These are phyloP conservation scores for Crocodylus rhombifer DNA, from an alignment of 2,797 vertebrate genomes.

Conservation along the genomic window DNA sequence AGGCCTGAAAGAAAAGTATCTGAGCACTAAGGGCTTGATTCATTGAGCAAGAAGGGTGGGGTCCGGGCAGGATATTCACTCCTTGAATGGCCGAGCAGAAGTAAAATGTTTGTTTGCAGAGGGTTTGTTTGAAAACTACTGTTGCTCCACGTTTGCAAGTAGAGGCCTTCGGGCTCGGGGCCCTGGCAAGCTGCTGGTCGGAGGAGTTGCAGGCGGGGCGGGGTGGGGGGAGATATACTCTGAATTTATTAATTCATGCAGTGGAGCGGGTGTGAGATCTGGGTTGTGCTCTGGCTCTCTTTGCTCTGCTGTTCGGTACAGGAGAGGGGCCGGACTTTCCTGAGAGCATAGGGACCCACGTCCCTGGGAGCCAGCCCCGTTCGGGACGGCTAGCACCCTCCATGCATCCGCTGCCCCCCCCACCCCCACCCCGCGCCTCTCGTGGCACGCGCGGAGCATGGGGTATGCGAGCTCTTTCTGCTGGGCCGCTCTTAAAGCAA, in stretches of 20 bases:
- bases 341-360: not conserved
- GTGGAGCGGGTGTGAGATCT: not conserved
- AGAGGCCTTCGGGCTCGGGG: slow-evolving; percentile 51
- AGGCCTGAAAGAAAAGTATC: slow-evolving; percentile 69
- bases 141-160: slow-evolving; percentile 54
- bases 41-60: slow-evolving; percentile 47
- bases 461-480: slow-evolving; percentile 9
- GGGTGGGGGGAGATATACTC: too few relatives aligned
- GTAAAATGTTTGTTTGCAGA: slow-evolving; percentile 61
- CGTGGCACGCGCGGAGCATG: not conserved
- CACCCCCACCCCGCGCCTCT: not conserved
- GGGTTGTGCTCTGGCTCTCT: not conserved
- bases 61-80: slow-evolving; percentile 42
- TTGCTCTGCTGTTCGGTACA: not conserved
- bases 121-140: slow-evolving; percentile 27
- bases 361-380: not conserved
- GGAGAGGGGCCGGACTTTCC: not conserved
- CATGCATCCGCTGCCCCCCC: accelerated
- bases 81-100: slow-evolving; percentile 53
- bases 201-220: slow-evolving; percentile 32
- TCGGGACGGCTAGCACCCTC: not conserved
- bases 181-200: not conserved
- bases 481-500: slow-evolving; percentile 28
- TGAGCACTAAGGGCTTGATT: slow-evolving; percentile 38
- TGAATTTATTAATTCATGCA: not conserved